phyloP scores from a whole-genome alignment of 2,113 vertebrate species.

The Microtus oregoni region DNA sequence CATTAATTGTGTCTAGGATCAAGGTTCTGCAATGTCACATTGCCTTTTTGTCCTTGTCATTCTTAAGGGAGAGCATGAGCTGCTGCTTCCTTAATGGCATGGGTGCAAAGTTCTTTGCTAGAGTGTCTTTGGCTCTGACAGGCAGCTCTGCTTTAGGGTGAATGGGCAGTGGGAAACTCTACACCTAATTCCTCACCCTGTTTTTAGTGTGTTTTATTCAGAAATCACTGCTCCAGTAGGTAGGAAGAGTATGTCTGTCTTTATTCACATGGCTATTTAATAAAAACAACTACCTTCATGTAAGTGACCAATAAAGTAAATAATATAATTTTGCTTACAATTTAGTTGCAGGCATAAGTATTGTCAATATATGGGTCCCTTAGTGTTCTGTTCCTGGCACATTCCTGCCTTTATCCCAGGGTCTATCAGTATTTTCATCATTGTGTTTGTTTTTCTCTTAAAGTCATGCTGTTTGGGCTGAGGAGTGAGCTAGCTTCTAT shows the following conservation, averaged over 20 bases:
- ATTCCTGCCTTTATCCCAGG: background rate
- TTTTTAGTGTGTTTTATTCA: background rate
- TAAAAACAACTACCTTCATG: background rate
- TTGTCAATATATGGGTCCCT: background rate
- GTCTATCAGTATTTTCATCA: background rate
- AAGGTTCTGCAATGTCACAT: background rate
- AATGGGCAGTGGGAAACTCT: background rate
- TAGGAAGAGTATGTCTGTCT: background rate
- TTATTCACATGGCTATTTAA: background rate
- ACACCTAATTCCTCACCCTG: background rate
- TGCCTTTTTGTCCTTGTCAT: background rate
- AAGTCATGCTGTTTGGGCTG: background rate
- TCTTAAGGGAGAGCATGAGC: background rate
- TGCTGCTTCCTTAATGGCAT: background rate
- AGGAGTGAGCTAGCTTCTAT: background rate
- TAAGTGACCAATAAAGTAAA: background rate
- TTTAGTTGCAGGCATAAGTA: background rate
- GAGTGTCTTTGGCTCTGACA: background rate
- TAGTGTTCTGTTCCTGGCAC: background rate
- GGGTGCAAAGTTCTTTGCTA: background rate
- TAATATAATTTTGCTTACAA: background rate
- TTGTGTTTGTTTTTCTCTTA: background rate
- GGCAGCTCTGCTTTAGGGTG: background rate
- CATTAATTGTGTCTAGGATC: background rate
- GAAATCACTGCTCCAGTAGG: background rate